A percentile compares a stretch with the other conserved stretches of the same genome.
Evolutionary conservation across 2,888 invertebrate species (phyloP).

Genomic region (Rhagophthalmus giganteus): DNA sequence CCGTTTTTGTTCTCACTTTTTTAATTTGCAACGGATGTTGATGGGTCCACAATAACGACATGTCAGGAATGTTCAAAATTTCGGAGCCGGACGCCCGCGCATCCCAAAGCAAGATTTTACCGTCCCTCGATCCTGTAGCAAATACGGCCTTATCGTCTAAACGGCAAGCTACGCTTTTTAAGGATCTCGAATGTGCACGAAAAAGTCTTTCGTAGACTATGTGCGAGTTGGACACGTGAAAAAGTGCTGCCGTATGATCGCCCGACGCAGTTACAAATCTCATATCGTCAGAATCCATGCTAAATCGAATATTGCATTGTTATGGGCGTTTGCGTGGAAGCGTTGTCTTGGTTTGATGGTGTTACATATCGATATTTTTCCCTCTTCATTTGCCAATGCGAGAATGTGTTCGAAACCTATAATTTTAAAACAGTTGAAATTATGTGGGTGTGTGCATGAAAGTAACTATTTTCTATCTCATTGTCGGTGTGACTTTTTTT

Average conservation of each 20-base stretch:
- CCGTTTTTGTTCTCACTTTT: constrained; percentile 52
- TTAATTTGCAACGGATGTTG: constrained; percentile 60
- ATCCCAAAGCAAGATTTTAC: constrained; percentile 86
- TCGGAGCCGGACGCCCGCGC: constrained; percentile 57
- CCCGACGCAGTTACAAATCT: constrained; percentile 83
- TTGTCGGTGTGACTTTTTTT: too few relatives aligned
- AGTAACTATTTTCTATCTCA: too few relatives aligned
- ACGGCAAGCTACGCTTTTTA: constrained; percentile 79
- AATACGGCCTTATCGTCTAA: constrained; percentile 73
- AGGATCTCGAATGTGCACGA: constrained; percentile 76
- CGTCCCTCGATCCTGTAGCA: constrained; percentile 87
- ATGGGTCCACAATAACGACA: constrained; percentile 71
- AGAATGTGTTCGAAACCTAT: constrained; percentile 69
- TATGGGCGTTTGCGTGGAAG: constrained; percentile 67
- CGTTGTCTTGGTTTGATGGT: constrained; percentile 32
- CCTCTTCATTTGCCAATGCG: constrained; percentile 86
- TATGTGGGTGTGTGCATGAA: too few relatives aligned
- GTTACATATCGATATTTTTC: constrained; percentile 68
- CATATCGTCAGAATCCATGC: constrained; percentile 80
- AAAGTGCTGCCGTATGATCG: constrained; percentile 80
- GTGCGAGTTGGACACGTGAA: constrained; percentile 65
- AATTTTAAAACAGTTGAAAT: too few relatives aligned
- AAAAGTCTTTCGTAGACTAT: constrained; percentile 63
- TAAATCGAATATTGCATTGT: constrained; percentile 87
- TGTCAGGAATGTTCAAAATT: constrained; percentile 63